Base-by-base conservation (phyloP, 35 echinoderm and acorn worm species). In the Apostichopus parvimensis region DNA sequence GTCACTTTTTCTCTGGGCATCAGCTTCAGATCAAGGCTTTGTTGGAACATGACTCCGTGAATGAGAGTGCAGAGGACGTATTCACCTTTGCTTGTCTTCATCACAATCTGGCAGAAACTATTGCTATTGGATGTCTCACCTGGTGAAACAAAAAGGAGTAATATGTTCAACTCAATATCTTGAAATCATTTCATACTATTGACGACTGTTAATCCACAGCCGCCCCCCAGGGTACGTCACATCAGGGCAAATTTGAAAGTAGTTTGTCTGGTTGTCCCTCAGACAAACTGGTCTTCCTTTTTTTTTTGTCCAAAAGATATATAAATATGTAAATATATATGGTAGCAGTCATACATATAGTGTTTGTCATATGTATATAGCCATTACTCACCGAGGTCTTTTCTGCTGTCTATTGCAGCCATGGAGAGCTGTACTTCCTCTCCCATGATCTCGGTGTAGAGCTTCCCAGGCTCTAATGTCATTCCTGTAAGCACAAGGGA, bases 1-100 rank as follows among this genome's bases (percentile, higher is more conserved):
- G 86, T 88, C n/a, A 88, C 86, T 71, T 88, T 88, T 52, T 88
- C 86, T 73, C 86, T 88, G 18, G 86, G 86, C 86, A 88, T 88
- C 21, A 88, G 60, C 54, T 88, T 88, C 4, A 88, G 62, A 56
- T 88, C 86, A 6, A 88, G 86, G 86, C n/a, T 88, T 25, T 88
- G 86, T 56, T 88, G 86, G 61, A 88, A 88, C 86, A 88, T 88
- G 21, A 88, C 62, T 88, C 86, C 86, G 21, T 88, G 86, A 14
- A 88, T 62, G 57, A 88, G 86, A 4, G 86, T 88, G 23, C 86
- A 88, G 57, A 88, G 86, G 61, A 88, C 86, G 52, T 88, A 88
- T 71, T 88, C 86, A 45, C 86, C 86, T 88, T 84, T 84, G 54
- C 58, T 58, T 8, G 81, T 84, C 18, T 84, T 84, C 18, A 84